Evolutionary conservation across 2,113 vertebrate genomes (phyloP).

Genomic region (Rhineura floridana): DNA sequence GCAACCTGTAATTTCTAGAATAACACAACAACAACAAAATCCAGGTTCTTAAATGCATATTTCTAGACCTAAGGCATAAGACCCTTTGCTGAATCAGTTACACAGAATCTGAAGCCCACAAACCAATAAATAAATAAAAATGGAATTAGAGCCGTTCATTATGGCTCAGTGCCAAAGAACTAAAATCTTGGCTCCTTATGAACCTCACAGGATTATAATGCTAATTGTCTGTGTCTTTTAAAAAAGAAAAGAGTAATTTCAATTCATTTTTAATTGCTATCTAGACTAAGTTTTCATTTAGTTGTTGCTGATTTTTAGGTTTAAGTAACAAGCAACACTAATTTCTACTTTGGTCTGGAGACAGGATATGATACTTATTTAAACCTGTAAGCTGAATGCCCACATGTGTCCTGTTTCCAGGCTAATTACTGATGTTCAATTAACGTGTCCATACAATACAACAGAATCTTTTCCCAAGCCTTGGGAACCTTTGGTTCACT

Average conservation of each 20-base stretch:
- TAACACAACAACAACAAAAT: background rate
- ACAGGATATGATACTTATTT: background rate
- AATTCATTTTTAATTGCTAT: slow-evolving; percentile 21
- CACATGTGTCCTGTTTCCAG: background rate
- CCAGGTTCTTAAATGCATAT: background rate
- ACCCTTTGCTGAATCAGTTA: background rate
- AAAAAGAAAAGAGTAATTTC: slow-evolving; percentile 28
- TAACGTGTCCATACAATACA: fast-evolving
- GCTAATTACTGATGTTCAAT: background rate
- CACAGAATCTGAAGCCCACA: background rate
- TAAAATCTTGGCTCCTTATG: slow-evolving; percentile 23
- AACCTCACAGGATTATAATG: slow-evolving; percentile 39
- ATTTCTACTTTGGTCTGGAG: slow-evolving; percentile 4
- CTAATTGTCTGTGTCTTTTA: slow-evolving; percentile 36
- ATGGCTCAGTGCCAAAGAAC: slow-evolving; percentile 21
- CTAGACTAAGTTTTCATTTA: background rate
- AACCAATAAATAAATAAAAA: slow-evolving; percentile 19
- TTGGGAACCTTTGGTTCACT: background rate
- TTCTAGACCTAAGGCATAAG: background rate
- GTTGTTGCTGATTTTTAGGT: slow-evolving; percentile 12
- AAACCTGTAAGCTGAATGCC: background rate
- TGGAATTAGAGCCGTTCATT: background rate
- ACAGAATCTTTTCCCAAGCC: fast-evolving
- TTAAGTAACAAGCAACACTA: background rate
- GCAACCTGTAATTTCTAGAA: background rate